Base-by-base conservation (phyloP, 2,113 vertebrate species). In the Epinephelus cyanopodus region DNA sequence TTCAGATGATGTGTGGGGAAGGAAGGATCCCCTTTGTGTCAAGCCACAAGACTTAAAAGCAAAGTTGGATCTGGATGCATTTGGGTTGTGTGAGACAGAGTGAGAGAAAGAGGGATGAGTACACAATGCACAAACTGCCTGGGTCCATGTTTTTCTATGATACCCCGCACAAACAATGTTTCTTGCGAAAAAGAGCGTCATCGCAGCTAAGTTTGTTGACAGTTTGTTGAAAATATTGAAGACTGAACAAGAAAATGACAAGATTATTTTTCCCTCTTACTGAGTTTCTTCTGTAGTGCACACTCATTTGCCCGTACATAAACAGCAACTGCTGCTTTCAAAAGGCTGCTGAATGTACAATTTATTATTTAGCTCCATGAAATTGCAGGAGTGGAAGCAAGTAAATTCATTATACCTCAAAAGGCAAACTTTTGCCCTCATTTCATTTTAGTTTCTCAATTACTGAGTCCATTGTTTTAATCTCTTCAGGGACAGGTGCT, bases 41-140 rank as follows among this genome's bases (percentile, higher is more conserved):
- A 92, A 91, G 90, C 92, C 93, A 92, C 86, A 85, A 64, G 78
- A 92, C 91, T 94, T 93, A 93, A 94, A 95, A 95, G 94, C 92
- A 84, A 90, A 88, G 89, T 87, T 92, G 84, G 79, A 93, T 94
- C 81, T 57, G 64, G 85, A 90, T 93, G 89, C 79, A 76, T 90
- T 83, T 87, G 87, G 53, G 53, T 69, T 76, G 79, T 57, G 74
- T 67, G 74, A 52, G 76, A 71, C 23, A 27, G 47, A 65, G 61
- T 2, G 48, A 74, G 84, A 76, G 50, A 79, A 68, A 79, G 45
- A 74, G 57, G 72, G 68, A 74, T 75, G 77, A 69, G 81, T 65
- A 79, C 84, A 90, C 86, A 90, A 78, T 77, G 61, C 81, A 75
- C 77, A 87, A 81, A 86, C 70, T 76, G 80, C 81, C 72, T 78